Evolutionary conservation across 2,888 invertebrate genomes (phyloP).

Genomic region (Lingula anatina): DNA sequence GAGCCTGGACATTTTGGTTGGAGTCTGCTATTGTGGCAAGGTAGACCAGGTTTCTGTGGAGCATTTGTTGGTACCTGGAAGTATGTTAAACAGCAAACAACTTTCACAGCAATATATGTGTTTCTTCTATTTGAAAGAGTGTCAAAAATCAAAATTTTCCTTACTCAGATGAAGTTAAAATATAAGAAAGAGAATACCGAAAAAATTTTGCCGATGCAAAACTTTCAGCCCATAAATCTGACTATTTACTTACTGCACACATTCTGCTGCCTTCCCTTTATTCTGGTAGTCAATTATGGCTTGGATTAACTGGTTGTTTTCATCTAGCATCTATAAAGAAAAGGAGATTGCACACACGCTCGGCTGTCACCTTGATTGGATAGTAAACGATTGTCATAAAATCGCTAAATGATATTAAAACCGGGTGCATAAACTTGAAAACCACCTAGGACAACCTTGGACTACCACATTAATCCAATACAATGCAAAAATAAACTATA

Average conservation of each 20-base stretch:
- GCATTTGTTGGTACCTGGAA: slow-evolving; percentile 73
- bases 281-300: slow-evolving; percentile 95
- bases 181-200: neutral
- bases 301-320: slow-evolving; percentile 93
- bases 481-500: no score
- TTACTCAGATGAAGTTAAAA: neutral
- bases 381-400: no score
- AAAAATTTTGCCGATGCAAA: neutral
- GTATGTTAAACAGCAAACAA: no score
- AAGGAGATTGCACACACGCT: neutral
- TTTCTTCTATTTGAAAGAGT: no score
- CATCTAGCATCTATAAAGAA: slow-evolving; percentile 77
- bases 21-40: slow-evolving; percentile 95
- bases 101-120: no score
- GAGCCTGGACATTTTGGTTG: slow-evolving; percentile 83
- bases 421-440: no score
- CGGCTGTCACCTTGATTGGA: neutral
- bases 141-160: neutral
- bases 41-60: slow-evolving; percentile 93
- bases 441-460: no score
- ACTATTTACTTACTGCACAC: slow-evolving; percentile 67
- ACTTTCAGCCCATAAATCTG: neutral
- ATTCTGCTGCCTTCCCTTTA: slow-evolving; percentile 89
- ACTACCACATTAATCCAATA: no score
- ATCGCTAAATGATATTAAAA: no score